A percentile compares a stretch with the other conserved stretches of the same genome.
Conservation (phyloP, 2,888 invertebrate species). For the Sarcophaga carnaria region DNA sequence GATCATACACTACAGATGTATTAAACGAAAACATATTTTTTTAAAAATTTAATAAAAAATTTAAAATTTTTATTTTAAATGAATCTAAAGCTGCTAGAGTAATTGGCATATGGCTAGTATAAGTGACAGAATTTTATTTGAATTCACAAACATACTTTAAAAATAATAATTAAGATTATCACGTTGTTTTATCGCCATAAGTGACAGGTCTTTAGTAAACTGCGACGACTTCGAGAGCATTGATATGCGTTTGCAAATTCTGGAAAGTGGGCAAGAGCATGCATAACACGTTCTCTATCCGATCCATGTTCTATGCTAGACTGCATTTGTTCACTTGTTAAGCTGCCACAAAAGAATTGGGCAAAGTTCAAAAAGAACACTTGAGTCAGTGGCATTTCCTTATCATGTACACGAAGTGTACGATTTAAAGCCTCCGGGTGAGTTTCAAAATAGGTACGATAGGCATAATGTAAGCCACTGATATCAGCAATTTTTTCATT, state of each 20-base stretch:
- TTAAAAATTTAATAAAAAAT: too few species aligned
- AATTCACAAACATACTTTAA: too few species aligned
- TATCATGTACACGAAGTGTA: slow-evolving; percentile 25
- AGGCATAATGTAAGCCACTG: slow-evolving; percentile 70
- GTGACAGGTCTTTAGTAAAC: slow-evolving; percentile 45
- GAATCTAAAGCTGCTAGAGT: too few species aligned
- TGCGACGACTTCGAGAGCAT: slow-evolving; percentile 47
- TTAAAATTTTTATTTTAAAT: too few species aligned
- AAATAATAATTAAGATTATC: too few species aligned
- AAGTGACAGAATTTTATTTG: too few species aligned
- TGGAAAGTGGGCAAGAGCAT: slow-evolving; percentile 69
- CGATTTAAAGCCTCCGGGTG: slow-evolving; percentile 17
- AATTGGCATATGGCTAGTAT: too few species aligned
- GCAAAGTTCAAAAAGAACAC: slow-evolving; percentile 71
- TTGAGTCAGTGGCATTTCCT: slow-evolving; percentile 7
- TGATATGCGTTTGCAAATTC: slow-evolving; percentile 64
- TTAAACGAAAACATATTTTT: too few species aligned
- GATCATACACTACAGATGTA: too few species aligned
- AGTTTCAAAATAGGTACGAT: slow-evolving; percentile 64
- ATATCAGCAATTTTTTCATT: slow-evolving; percentile 72
- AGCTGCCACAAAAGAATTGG: slow-evolving; percentile 71
- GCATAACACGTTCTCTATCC: slow-evolving; percentile 69
- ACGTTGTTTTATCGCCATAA: slow-evolving; percentile 44
- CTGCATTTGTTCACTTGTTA: slow-evolving; percentile 17
- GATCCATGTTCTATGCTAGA: slow-evolving; percentile 66